Percentiles rank a stretch among this genome's conserved stretches.
Conservation (phyloP, 1,140 invertebrate species). For the Caenorhabditis tropicalis region DNA sequence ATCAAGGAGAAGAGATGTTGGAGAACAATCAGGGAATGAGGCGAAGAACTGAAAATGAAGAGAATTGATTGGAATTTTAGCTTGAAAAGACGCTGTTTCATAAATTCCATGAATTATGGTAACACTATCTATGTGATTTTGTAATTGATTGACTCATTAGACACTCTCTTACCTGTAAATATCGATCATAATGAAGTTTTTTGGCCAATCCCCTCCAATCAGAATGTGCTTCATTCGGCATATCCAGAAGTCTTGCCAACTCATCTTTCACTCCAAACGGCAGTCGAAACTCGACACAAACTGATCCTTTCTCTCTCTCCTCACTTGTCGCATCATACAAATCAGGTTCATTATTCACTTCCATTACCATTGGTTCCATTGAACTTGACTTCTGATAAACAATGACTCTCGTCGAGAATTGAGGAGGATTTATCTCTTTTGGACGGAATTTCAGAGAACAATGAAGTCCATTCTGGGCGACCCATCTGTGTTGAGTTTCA, state of each 20-base stretch:
- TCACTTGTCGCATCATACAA: constrained; percentile 15
- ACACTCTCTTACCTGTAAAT: constrained; percentile 61
- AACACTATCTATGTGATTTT: too few relatives aligned
- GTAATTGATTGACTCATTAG: not conserved
- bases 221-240: constrained; percentile 51
- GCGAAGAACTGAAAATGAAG: constrained; percentile 65
- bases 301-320: constrained; percentile 58
- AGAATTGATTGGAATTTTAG: not conserved
- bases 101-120: too few relatives aligned
- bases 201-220: constrained; percentile 66
- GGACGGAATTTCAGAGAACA: constrained; percentile 59
- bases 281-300: constrained; percentile 64
- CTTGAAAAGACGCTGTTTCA: too few relatives aligned
- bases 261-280: constrained; percentile 54
- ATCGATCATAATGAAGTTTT: constrained; percentile 66
- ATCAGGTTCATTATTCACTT: constrained; percentile 26
- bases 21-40: constrained; percentile 64
- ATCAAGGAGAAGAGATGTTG: constrained; percentile 64
- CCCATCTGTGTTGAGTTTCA: constrained; percentile 66
- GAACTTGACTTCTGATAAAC: constrained; percentile 68
- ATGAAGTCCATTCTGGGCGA: constrained; percentile 67
- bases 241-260: constrained; percentile 59
- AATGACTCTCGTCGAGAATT: constrained; percentile 48
- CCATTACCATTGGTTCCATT: constrained; percentile 54
- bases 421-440: constrained; percentile 11